Evolutionary conservation across 2,797 vertebrate species (phyloP), one percentile per base, ranked within the genome.

Genomic region (Rhinogobio ventralis): DNA sequence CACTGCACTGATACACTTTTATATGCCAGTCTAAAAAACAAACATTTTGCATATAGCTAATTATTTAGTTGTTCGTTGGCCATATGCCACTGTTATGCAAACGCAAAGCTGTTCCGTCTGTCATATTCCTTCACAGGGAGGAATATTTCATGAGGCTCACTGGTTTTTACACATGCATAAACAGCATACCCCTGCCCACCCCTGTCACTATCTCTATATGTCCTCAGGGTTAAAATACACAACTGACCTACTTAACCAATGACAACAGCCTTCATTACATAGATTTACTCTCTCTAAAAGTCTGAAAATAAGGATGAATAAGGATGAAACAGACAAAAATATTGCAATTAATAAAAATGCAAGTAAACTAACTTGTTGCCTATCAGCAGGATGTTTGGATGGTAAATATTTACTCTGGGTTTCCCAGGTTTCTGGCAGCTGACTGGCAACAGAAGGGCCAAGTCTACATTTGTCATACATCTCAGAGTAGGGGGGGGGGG

Each of bases 231-330:
- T 92, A 72, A 93, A 89, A 93, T 87, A 92, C 89, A 90, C 91
- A 92, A 91, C 91, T 94, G 94, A 95, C 95, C 94, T 94, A 95
- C 92, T 94, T 96, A 87, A 79, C 83, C 89, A 91, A 92, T 91
- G 90, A 92, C 89, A 85, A 72, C 86, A 85, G 49, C 86, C 84
- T 83, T 84, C 46, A 57, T 79, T 62, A 49, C 77, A 51, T 9
- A 62, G 66, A 49, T 71, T 66, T 30, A 76, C 49, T 85, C 83
- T 85, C 83, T 51, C 75, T 51, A 49, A n/a, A 42, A 33, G 39
- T 86, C 68, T 42, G 51, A 64, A 87, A 71, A 88, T 69, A 91
- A 78, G 87, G 85, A 81, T 33, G 30, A 85, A 68, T 46, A 20
- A 36, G 1, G 23, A 67, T 11, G 7, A 68, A 72, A 68, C 85